phyloP scores from a whole-genome alignment of 1,140 invertebrate species.

The Rhopalosiphum padi region DNA sequence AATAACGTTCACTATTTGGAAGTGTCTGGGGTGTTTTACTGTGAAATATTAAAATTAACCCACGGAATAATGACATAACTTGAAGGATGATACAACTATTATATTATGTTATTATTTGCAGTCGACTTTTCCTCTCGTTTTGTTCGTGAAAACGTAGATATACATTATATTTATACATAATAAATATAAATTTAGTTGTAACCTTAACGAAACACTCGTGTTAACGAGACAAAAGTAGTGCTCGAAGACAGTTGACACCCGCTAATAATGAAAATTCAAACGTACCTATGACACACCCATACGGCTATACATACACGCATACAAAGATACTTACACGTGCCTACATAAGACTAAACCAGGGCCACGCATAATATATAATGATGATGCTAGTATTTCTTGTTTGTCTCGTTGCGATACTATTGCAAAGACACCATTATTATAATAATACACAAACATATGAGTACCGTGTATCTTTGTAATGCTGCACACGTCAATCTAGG shows the following conservation, averaged over 20 bases:
- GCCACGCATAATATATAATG: neutral
- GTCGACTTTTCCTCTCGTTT: neutral
- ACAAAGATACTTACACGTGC: neutral
- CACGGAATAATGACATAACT: neutral
- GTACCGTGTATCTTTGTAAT: no score
- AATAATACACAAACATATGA: neutral
- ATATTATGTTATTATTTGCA: neutral
- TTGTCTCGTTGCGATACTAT: neutral
- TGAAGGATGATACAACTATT: neutral
- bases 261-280: constrained; percentile 39
- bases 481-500: neutral
- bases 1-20: neutral
- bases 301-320: no score
- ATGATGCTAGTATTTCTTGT: neutral
- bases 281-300: neutral
- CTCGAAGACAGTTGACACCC: neutral
- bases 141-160: neutral
- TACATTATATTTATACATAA: neutral
- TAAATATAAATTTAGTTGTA: neutral
- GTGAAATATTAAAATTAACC: neutral
- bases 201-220: constrained; percentile 34
- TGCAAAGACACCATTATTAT: neutral
- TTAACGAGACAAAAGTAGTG: constrained; percentile 31
- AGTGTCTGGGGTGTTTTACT: neutral
- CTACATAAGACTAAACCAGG: no score